A percentile compares a stretch with the other conserved stretches of the same genome.
phyloP scores from a whole-genome alignment of 2,113 vertebrate genomes.

The Apodemus sylvaticus region DNA sequence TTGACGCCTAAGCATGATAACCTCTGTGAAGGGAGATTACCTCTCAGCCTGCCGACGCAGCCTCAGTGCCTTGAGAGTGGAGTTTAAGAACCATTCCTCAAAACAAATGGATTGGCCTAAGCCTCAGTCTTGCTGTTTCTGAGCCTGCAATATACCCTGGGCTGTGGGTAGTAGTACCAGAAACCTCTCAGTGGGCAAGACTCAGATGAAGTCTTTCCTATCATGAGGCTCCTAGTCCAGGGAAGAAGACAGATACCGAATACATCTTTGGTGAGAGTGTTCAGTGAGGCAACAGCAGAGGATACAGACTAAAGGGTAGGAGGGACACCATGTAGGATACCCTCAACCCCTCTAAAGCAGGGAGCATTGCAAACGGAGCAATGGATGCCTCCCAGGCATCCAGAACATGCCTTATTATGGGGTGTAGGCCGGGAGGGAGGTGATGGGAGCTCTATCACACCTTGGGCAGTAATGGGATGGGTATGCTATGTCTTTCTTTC shows the following conservation, averaged over 20 bases:
- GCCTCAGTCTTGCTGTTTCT: not conserved
- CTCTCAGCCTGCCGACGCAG: not conserved
- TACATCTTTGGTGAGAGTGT: not conserved
- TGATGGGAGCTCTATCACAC: not conserved
- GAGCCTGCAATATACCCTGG: not conserved
- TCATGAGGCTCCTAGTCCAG: not conserved
- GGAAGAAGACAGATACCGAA: not conserved
- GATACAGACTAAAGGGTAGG: not conserved
- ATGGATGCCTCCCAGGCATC: not conserved
- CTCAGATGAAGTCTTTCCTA: not conserved
- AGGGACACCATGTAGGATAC: not conserved
- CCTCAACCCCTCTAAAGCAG: not conserved
- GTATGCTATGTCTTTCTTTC: not conserved
- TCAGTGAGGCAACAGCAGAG: not conserved
- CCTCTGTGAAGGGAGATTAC: not conserved
- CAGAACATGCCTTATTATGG: not conserved
- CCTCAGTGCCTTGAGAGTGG: not conserved
- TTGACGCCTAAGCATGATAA: not conserved
- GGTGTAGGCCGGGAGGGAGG: not conserved
- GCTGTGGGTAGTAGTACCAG: not conserved
- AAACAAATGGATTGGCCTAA: conserved; percentile 9
- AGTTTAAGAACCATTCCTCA: not conserved
- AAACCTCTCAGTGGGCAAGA: not conserved
- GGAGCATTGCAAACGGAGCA: not conserved
- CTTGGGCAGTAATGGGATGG: not conserved